Base-by-base conservation (phyloP, 2,797 vertebrate genomes). In the Gallinago stenura region DNA sequence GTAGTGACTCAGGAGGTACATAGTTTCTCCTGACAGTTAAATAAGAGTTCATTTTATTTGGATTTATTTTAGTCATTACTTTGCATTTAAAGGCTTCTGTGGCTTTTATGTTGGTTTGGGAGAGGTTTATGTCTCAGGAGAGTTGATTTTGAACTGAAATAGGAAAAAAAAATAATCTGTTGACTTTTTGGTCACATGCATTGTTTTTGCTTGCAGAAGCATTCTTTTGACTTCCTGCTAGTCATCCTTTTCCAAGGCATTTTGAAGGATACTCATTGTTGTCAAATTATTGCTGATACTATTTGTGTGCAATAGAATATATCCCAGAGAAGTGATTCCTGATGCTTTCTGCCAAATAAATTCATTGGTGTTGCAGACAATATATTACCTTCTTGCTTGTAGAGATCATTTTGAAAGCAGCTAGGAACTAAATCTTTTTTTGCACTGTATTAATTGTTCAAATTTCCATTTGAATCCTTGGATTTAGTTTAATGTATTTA, bases 141-240 rank as follows among this genome's bases (percentile, higher is more conserved):
- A 33, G 9, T 21, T 87, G 58, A 84, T 79, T 93, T 92, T 92
- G 70, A 87, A 81, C 16, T 28, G 69, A 94, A 88, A 95, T 30
- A 80, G 62, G 33, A 86, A 83, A 89, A 62, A 65, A 82, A 58
- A 56, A 37, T 18, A 13, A 66, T 33, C 45, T 79, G 54, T 90
- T 95, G 62, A 89, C 70, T 89, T 92, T 87, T 77, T 84, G 28
- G 77, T 96, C 58, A 70, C 17, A 48, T 66, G 62, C 61, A 87
- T 84, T 92, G 73, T 58, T 84, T 87, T 88, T 91, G 56, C 71
- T 90, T 87, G 73, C 51, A 84, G 66, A 70, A 82, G 5, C 77
- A 79, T 95, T 93, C 37, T 75, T 83, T 93, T 90, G 54, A 84
- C 77, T 79, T 89, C 58, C 77, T 93, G 46, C 30, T 89, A 66